These are phyloP conservation scores for Cyprinella venusta DNA, from an alignment of 2,797 vertebrate genomes.

Conservation along the genomic window DNA sequence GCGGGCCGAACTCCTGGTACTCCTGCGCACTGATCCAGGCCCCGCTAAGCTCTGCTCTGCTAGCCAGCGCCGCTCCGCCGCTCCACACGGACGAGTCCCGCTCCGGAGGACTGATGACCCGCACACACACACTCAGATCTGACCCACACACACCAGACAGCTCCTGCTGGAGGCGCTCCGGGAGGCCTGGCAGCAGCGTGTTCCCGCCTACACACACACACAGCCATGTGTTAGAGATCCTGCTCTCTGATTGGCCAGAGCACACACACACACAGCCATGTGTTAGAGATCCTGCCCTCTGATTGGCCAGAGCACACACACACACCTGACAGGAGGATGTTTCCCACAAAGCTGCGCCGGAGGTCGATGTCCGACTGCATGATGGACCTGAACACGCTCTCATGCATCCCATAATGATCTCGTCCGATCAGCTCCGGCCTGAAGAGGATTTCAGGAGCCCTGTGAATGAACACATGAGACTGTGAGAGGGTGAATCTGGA, in stretches of 20 bases:
- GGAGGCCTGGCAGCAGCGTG: constrained; percentile 74
- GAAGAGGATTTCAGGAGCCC: constrained; percentile 81
- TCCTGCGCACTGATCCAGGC: constrained; percentile 78
- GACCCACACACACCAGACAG: constrained; percentile 56
- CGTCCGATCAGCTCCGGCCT: constrained; percentile 78
- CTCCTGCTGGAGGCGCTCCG: constrained; percentile 75
- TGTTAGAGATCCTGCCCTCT: neutral
- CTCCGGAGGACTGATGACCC: constrained; percentile 69
- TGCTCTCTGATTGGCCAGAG: neutral
- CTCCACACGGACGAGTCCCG: constrained; percentile 78
- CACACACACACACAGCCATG: neutral
- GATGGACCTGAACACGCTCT: constrained; percentile 78
- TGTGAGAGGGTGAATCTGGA: neutral
- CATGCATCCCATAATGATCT: constrained; percentile 79
- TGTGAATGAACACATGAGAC: constrained; percentile 40
- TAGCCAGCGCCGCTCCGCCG: constrained; percentile 76
- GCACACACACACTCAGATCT: constrained; percentile 58
- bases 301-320: neutral
- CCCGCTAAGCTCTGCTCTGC: constrained; percentile 61
- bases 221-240: neutral
- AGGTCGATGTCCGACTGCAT: constrained; percentile 78
- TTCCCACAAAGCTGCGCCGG: constrained; percentile 72
- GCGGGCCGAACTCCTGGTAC: constrained; percentile 76
- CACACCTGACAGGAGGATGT: constrained; percentile 79
- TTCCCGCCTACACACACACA: constrained; percentile 73